Evolutionary conservation across 2,113 vertebrate genomes (phyloP).

Genomic region (Aepyceros melampus): DNA sequence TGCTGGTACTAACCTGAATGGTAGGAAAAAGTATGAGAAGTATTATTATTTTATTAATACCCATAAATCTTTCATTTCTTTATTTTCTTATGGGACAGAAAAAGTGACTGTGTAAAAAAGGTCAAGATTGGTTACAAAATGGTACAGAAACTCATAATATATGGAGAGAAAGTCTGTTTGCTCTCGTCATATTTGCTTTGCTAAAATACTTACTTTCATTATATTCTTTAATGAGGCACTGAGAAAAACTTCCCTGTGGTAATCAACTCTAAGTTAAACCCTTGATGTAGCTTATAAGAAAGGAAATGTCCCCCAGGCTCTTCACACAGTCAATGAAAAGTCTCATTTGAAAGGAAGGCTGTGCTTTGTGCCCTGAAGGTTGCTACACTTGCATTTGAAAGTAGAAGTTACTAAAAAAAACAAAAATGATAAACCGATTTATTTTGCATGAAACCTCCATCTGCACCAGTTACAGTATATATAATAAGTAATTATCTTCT

Average conservation of each 20-base stretch:
- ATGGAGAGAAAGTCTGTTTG: neutral
- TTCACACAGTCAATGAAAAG: neutral
- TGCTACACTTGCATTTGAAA: constrained; percentile 3
- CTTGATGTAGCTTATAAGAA: neutral
- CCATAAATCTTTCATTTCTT: neutral
- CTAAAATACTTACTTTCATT: neutral
- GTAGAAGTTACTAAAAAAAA: neutral
- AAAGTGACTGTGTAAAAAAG: neutral
- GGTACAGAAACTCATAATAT: neutral
- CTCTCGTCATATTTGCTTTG: neutral
- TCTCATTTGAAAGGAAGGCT: neutral
- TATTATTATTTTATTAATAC: neutral
- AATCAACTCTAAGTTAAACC: neutral
- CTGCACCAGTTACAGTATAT: neutral
- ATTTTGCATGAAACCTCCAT: neutral
- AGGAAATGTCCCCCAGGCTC: neutral
- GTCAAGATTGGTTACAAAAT: neutral
- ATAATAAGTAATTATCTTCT: constrained; percentile 46
- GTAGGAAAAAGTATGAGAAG: neutral
- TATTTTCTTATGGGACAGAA: neutral
- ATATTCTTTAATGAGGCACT: neutral
- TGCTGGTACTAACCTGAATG: neutral
- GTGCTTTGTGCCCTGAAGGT: neutral
- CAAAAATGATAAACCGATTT: neutral
- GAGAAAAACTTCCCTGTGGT: neutral